Base-by-base conservation (phyloP, 2,113 vertebrate genomes). In the Pachyramphus minor region DNA sequence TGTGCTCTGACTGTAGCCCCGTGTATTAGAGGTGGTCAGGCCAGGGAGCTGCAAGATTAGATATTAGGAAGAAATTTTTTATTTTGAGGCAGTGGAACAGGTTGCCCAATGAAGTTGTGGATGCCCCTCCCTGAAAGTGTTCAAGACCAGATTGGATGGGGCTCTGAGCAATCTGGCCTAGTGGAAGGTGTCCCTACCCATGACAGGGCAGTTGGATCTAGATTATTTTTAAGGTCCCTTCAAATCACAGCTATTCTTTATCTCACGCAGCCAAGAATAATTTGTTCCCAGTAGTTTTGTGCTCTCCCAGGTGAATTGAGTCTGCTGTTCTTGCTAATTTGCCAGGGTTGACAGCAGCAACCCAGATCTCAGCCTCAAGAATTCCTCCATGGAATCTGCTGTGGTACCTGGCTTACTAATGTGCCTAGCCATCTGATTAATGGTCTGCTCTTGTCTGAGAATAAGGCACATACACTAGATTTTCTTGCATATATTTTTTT, bases 11-110 rank as follows among this genome's bases (percentile, higher is more conserved):
- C 15, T 49, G 27, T 30, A 39, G 55, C 17, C 11, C n/a, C 4
- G 0, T 62, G 3, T 3, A 41, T 77, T 2, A 0, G 30, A n/a
- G 18, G 7, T 13, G 41, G n/a, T 77, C 12, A 21, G 72, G 82
- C 20, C 39, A 49, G n/a, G 62, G 44, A 81, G 55, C 42, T 28
- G 28, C 0, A 1, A 53, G 58, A 63, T 63, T 42, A 63, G 27
- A 21, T 41, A 21, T 42, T 42, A 63, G 60, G 39, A 63, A 63
- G 60, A 63, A 41, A 21, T 42, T 42, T 8, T 63, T 30, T 42
- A 30, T 7, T 63, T 11, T 41, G 18, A 30, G 27, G 27, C 8
- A 14, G 27, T 30, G 60, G 28, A 42, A 63, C 12, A 63, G 39
- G 28, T 63, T 42, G 28, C 39, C 39, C 28, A 30, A 9, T 42